A percentile compares a stretch with the other conserved stretches of the same genome.
Conservation (phyloP, 2,888 invertebrate genomes). For the Melitaea athalia region DNA sequence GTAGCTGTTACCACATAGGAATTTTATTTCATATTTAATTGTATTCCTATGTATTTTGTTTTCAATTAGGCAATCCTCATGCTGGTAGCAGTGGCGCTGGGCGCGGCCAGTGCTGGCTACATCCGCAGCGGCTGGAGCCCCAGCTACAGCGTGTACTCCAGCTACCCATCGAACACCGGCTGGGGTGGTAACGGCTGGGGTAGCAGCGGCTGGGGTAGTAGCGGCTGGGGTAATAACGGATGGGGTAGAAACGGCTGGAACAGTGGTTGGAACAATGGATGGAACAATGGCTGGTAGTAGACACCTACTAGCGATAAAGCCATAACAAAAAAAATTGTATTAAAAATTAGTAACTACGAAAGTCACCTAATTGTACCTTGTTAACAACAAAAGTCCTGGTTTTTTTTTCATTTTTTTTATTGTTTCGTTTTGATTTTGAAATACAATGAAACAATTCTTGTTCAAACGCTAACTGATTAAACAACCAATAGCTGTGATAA, state of each 20-base stretch:
- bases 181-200: constrained; percentile 48
- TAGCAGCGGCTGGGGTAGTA: constrained; percentile 34
- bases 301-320: neutral
- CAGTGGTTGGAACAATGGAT: neutral
- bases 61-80: constrained; percentile 48
- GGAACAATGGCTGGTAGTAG: constrained; percentile 32
- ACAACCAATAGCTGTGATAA: constrained; percentile 22
- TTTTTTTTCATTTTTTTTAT: neutral
- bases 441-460: neutral
- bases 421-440: neutral
- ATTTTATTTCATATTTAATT: neutral
- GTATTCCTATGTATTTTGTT: constrained; percentile 12
- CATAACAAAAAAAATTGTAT: neutral
- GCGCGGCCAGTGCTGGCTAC: constrained; percentile 55
- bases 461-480: neutral
- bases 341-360: constrained; percentile 4
- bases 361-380: constrained; percentile 10
- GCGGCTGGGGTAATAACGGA: constrained; percentile 46
- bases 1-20: no score
- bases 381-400: neutral
- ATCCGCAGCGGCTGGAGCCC: constrained; percentile 42
- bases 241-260: constrained; percentile 21
- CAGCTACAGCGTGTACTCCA: constrained; percentile 42
- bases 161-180: constrained; percentile 27
- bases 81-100: constrained; percentile 43